Conservation (phyloP, 2,797 vertebrate species). For the Lacerta bilineata region DNA sequence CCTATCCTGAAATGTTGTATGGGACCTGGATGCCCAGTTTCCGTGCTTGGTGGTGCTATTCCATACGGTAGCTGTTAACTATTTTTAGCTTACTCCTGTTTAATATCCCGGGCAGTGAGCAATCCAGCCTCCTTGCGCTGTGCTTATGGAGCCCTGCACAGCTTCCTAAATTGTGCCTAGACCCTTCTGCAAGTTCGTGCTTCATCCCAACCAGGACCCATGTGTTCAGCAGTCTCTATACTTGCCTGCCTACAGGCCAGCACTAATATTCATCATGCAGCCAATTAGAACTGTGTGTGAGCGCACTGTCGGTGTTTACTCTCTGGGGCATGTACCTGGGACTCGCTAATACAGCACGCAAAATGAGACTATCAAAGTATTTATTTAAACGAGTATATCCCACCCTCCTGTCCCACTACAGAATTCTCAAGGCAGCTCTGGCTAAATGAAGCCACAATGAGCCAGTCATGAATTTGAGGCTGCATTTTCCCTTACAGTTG, state of each 20-base stretch:
- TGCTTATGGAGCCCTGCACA: neutral
- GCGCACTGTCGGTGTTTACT: neutral
- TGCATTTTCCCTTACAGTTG: too few relatives aligned
- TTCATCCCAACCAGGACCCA: neutral
- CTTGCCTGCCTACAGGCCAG: neutral
- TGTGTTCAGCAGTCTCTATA: neutral
- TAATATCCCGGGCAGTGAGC: neutral
- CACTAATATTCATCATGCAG: neutral
- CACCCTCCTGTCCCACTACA: neutral
- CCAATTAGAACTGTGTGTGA: neutral
- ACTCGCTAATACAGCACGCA: neutral
- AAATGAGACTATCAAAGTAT: neutral
- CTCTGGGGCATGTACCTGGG: slow-evolving; percentile 5
- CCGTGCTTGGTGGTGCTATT: neutral
- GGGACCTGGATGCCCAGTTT: neutral
- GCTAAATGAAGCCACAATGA: neutral
- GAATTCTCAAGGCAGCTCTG: neutral
- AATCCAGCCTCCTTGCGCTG: too few relatives aligned
- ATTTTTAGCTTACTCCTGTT: neutral
- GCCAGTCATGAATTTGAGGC: too few relatives aligned
- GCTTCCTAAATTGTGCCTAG: neutral
- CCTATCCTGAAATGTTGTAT: neutral
- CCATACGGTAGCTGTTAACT: too few relatives aligned
- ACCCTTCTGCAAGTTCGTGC: neutral
- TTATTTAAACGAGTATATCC: neutral